Conservation (phyloP, 2,113 vertebrate genomes). For the Amazona guildingii region DNA sequence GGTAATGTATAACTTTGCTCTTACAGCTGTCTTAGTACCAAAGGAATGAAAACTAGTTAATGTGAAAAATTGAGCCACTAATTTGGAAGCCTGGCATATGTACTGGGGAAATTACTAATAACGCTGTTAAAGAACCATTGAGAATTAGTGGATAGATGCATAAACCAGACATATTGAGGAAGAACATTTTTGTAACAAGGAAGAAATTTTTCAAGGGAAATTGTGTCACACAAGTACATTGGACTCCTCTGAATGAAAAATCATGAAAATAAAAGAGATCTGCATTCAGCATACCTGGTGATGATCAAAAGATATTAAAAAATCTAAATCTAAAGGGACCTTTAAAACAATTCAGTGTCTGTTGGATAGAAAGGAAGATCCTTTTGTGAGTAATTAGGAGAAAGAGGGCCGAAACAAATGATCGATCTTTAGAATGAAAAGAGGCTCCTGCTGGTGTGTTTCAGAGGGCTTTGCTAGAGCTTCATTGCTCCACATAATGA, state of each 20-base stretch:
- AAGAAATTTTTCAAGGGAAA: neutral
- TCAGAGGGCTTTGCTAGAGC: neutral
- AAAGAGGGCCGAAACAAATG: neutral
- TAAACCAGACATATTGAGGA: neutral
- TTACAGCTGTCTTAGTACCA: neutral
- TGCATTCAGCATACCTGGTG: neutral
- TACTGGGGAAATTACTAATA: neutral
- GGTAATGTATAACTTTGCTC: neutral
- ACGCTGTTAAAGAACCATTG: neutral
- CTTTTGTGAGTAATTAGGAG: neutral
- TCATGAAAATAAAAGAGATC: neutral
- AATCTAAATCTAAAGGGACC: neutral
- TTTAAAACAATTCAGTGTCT: neutral
- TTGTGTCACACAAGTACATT: neutral
- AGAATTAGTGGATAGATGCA: neutral
- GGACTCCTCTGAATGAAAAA: neutral
- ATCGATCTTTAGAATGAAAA: neutral
- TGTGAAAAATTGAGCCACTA: neutral
- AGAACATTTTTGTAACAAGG: neutral
- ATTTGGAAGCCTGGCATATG: neutral
- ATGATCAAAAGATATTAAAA: neutral
- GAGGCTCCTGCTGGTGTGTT: rapidly evolving
- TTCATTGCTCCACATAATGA: neutral
- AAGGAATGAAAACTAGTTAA: neutral
- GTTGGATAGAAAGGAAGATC: neutral